Evolutionary conservation across 2,113 vertebrate genomes (phyloP).

Genomic region (Chaetorhynchus papuensis): DNA sequence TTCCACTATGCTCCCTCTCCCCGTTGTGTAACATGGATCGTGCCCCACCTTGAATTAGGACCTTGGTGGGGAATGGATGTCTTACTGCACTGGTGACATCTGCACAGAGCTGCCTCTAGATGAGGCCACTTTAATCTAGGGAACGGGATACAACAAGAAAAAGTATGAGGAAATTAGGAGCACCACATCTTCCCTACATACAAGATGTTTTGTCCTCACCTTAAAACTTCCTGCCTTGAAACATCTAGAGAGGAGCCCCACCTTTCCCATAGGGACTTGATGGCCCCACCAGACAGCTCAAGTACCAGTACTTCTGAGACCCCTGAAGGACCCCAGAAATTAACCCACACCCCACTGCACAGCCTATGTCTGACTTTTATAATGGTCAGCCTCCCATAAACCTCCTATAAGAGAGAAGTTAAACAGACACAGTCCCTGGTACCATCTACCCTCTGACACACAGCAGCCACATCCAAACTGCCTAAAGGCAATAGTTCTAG

Average conservation of each 20-base stretch:
- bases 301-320: neutral
- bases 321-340: neutral
- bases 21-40: accelerated
- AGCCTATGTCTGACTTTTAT: neutral
- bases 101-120: neutral
- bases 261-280: neutral
- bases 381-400: neutral
- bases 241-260: neutral
- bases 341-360: neutral
- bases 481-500: neutral
- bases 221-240: neutral
- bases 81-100: neutral
- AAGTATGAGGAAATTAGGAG: neutral
- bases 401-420: neutral
- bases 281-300: neutral
- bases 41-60: no score
- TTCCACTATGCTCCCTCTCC: neutral
- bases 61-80: neutral
- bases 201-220: neutral
- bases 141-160: neutral
- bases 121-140: neutral
- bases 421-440: neutral
- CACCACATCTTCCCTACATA: neutral
- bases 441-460: neutral
- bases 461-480: neutral